Conservation (phyloP, 2,113 vertebrate genomes). For the Neomonachus schauinslandi region DNA sequence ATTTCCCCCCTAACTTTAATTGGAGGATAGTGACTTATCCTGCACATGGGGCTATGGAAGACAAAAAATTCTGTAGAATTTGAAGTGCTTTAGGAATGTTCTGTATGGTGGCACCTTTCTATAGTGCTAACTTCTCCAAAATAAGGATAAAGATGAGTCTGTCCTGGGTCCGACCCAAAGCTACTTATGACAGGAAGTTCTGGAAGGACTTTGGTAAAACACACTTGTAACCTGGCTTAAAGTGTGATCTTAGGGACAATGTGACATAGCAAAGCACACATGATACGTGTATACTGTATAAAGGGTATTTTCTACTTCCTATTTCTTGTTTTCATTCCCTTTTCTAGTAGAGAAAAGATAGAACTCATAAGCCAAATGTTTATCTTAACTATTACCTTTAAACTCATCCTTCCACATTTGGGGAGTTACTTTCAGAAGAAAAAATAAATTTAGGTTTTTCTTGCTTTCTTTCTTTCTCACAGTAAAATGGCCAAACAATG, state of each 20-base stretch:
- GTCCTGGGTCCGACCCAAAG: neutral
- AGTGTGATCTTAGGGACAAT: neutral
- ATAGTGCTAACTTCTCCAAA: neutral
- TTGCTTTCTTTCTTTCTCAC: neutral
- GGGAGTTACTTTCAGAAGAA: neutral
- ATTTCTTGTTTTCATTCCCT: neutral
- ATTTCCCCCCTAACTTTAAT: neutral
- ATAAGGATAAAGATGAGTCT: neutral
- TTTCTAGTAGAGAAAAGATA: conserved; percentile 31
- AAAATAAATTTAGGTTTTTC: neutral
- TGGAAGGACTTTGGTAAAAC: neutral
- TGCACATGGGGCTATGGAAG: neutral
- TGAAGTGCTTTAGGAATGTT: conserved; percentile 3
- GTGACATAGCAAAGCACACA: neutral
- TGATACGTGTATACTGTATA: neutral
- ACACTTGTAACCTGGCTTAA: neutral
- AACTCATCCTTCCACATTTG: neutral
- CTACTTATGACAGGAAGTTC: neutral
- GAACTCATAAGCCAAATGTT: neutral
- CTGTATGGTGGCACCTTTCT: too few relatives aligned
- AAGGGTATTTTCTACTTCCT: neutral
- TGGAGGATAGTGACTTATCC: conserved; percentile 22
- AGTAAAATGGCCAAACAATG: neutral
- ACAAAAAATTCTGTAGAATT: neutral
- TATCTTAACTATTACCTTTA: conserved; percentile 30